phyloP scores from a whole-genome alignment of 2,888 invertebrate genomes.

The Lymantria dispar region DNA sequence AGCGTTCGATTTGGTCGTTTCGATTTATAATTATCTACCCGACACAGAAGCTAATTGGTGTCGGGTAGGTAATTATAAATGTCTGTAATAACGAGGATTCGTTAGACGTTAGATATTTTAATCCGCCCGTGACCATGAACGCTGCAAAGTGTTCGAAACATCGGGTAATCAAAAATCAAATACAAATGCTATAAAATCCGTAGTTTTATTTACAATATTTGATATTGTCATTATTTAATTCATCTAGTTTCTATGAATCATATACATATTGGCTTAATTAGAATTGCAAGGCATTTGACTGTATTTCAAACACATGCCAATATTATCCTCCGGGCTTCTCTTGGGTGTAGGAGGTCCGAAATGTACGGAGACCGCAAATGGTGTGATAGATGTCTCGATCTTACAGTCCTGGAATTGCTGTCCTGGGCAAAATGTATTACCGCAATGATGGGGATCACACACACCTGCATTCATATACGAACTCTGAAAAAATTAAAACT shows the following conservation, averaged over 20 bases:
- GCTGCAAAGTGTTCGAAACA: too few relatives aligned
- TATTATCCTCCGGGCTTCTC: constrained; percentile 89
- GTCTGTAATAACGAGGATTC: too few relatives aligned
- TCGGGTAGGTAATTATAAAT: too few relatives aligned
- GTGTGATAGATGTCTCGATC: constrained; percentile 89
- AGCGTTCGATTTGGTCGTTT: too few relatives aligned
- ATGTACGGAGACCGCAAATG: constrained; percentile 90
- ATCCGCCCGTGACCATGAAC: too few relatives aligned
- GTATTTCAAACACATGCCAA: constrained; percentile 90
- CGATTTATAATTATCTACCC: too few relatives aligned
- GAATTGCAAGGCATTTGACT: constrained; percentile 86
- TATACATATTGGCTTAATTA: neutral
- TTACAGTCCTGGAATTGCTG: constrained; percentile 75
- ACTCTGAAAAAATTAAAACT: constrained; percentile 64
- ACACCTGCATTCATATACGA: constrained; percentile 82
- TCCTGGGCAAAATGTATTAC: constrained; percentile 85
- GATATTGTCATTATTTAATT: neutral
- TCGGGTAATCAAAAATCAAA: too few relatives aligned
- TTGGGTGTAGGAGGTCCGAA: constrained; percentile 87
- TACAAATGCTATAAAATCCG: too few relatives aligned
- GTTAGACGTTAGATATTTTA: too few relatives aligned
- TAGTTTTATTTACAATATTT: too few relatives aligned
- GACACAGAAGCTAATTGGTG: too few relatives aligned
- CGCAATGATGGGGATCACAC: constrained; percentile 91
- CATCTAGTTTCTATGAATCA: neutral